A percentile compares a stretch with the other conserved stretches of the same genome.
These are phyloP conservation scores for Halichondria panicea DNA, from an alignment of 37 sponge, comb jelly and placozoan species.

Conservation along the genomic window DNA sequence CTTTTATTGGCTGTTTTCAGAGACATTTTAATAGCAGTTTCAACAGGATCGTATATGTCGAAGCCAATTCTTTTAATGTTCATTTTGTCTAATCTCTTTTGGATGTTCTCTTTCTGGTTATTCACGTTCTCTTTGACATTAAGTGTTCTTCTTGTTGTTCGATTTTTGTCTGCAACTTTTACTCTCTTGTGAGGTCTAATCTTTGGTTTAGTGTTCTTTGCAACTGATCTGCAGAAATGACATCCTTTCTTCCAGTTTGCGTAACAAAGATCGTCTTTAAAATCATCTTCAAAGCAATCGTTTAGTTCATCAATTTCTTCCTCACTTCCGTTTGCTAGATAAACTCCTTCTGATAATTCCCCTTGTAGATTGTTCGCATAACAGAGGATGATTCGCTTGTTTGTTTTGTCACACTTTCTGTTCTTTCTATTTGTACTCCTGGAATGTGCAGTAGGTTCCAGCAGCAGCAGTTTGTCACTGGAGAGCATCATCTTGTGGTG, in stretches of 20 bases:
- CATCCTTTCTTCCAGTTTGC: conserved; percentile 12
- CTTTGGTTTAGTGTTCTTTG: background rate
- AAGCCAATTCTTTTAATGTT: conserved; percentile 1
- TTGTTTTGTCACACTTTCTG: no score
- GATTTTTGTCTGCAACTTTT: background rate
- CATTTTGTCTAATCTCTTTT: background rate
- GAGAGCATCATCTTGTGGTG: no score
- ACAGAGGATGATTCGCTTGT: no score
- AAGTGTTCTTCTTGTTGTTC: background rate
- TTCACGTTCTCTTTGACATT: background rate
- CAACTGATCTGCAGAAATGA: background rate
- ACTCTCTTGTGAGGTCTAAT: background rate
- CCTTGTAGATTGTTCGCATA: no score
- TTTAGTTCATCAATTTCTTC: background rate
- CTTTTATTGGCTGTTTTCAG: background rate
- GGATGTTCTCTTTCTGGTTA: conserved; percentile 13
- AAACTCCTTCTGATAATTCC: background rate
- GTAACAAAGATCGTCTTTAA: background rate
- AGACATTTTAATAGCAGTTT: background rate
- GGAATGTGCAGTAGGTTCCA: no score
- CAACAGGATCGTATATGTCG: conserved; percentile 1
- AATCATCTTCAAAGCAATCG: background rate
- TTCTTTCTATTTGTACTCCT: no score
- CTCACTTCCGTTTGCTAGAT: background rate
- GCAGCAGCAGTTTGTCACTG: no score